Percentiles rank a stretch among this genome's conserved stretches.
Evolutionary conservation across 2,113 vertebrate genomes (phyloP).

Genomic region (Parotia lawesii): DNA sequence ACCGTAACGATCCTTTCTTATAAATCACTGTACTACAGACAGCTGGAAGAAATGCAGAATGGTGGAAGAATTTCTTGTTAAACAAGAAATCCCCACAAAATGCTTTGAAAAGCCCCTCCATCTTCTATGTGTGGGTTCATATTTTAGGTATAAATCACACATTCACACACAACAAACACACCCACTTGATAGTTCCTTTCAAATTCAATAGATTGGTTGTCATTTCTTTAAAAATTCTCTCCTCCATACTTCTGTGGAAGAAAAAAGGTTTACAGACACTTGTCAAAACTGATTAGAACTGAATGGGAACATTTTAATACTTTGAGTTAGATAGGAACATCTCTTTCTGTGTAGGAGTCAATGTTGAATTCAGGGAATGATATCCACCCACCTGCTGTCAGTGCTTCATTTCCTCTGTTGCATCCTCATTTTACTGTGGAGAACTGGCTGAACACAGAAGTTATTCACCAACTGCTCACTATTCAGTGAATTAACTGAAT

Average conservation of each 20-base stretch:
- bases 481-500: background rate
- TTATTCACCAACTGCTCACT: background rate
- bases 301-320: background rate
- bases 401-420: background rate
- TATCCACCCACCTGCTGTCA: background rate
- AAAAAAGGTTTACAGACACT: background rate
- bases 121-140: background rate
- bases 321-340: background rate
- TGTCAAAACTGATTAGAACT: slow-evolving; percentile 35
- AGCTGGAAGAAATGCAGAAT: slow-evolving; percentile 31
- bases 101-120: background rate
- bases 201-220: slow-evolving; percentile 15
- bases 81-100: background rate
- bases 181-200: slow-evolving; percentile 47
- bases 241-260: background rate
- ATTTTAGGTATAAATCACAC: background rate
- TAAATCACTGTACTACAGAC: slow-evolving; percentile 49
- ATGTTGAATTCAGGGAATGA: background rate
- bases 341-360: background rate
- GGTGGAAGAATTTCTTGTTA: slow-evolving; percentile 51
- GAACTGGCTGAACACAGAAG: background rate
- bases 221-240: slow-evolving; percentile 37
- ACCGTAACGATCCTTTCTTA: slow-evolving; percentile 3
- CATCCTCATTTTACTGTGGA: background rate
- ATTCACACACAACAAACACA: background rate